These are phyloP conservation scores for Myrmecobius fasciatus DNA, from an alignment of 2,113 vertebrate species.

Conservation along the genomic window DNA sequence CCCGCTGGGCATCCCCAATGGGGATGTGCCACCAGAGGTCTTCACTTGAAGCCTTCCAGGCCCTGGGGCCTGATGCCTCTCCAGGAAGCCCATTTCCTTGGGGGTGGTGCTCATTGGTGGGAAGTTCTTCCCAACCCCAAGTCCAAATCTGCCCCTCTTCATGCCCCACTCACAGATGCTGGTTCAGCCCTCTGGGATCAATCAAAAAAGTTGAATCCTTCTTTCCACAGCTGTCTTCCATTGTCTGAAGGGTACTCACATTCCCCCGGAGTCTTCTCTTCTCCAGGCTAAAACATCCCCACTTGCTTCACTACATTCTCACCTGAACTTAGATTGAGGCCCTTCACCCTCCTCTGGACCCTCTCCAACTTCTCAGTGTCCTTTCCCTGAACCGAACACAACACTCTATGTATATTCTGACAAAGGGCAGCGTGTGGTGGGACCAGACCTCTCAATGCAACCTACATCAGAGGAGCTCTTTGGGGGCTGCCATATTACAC, in stretches of 20 bases:
- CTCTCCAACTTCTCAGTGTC: neutral
- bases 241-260: neutral
- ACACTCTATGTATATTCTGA: neutral
- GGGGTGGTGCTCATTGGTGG: neutral
- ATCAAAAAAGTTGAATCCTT: neutral
- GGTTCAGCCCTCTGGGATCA: neutral
- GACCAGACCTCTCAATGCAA: neutral
- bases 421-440: neutral
- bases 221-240: neutral
- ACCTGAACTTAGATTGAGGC: neutral
- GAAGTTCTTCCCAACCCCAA: neutral
- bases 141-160: neutral
- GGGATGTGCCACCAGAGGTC: too few species aligned
- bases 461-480: neutral
- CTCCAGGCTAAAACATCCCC: neutral
- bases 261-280: neutral
- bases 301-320: neutral
- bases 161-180: neutral
- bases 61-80: neutral
- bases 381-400: neutral
- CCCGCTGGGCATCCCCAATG: neutral
- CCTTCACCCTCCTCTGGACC: neutral
- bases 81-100: neutral
- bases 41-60: neutral
- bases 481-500: neutral